Evolutionary conservation across 2,113 vertebrate genomes (phyloP), one percentile per base, ranked within the genome.

Genomic region (Elephas maximus): DNA sequence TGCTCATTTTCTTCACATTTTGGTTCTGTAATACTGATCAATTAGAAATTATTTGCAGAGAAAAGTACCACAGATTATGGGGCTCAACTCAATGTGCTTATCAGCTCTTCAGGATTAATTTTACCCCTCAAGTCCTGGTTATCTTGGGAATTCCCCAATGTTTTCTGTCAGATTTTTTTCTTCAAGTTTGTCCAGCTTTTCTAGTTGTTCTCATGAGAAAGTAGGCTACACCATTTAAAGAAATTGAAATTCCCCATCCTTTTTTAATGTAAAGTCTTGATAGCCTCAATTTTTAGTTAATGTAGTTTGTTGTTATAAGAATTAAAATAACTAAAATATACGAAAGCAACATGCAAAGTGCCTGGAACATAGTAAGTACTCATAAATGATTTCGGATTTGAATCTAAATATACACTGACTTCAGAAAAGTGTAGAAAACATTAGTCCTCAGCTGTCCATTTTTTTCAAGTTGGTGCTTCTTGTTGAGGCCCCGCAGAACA

Each of bases 11-110:
- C 65, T 93, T 86, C 57, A 21, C 57, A 80, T 85, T 93, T 92
- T 96, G 53, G 44, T 51, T 90, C 69, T 44, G 18, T 93, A 44
- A 76, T 88, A 96, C 45, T 85, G 89, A 24, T 7, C 48, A 94
- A 96, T 95, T 96, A 96, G 24, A 86, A 95, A 91, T 83, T 33
- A 93, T 57, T 94, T 95, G 24, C 65, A 93, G 57, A 94, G 28
- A 88, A 86, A 82, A 95, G 23, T 85, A 45, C 24, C 33, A 62
- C 73, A 73, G 74, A 82, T 62, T 73, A n/a, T 5, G 93, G 76
- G 83, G 63, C 53, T 85, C 17, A 24, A 41, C 71, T 93, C 87
- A 90, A 9, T 80, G 30, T 77, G 53, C 87, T 93, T 83, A 96
- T 48, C 41, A 62, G 53, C 26, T 84, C 63, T 96, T 93, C 87